Base-by-base conservation (phyloP, 2,888 invertebrate species). In the Lutraria lutraria region DNA sequence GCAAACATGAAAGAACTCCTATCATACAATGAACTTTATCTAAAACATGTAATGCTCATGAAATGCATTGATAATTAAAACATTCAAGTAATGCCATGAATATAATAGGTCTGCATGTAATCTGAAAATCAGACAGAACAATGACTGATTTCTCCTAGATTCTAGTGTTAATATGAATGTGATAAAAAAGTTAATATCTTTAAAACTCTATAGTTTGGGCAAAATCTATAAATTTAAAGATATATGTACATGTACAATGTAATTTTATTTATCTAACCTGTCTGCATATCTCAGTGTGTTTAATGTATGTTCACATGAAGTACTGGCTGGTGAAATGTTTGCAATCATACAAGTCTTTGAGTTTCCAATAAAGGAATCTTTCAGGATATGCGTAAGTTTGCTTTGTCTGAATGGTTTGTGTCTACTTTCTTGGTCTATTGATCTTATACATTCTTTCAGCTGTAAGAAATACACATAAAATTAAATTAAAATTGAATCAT, bases 391-490 rank as follows among this genome's bases (percentile, higher is more conserved):
- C 0, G 96, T 96, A 83, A 96, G 94, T 91, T 96, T 96, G 92
- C 96, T 96, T 94, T 96, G 96, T 76, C 96, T 91, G 92, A 96
- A 96, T 29, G 96, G 96, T 12, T 96, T 96, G 93, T 96, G 96
- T 12, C 95, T 91, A 85, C 95, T 95, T 80, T 95, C 96, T 90
- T 96, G 96, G 92, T 96, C 96, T 76, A 96, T 95, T 8, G 96
- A 95, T 29, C 96, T 92, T 53, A 96, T 96, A 90, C 96, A 96
- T 88, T 96, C 96, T 93, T 96, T 96, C 90, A 96, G 89, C 96
- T 96, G 94, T 63, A 34, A 76, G 8, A 19, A 31, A 76, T 72
- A 25, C 25, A 63, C 12, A n/a, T 63, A 63, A 10, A 25, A 25
- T 56, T 76, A 76, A 16, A 76, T 1, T 13, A 0, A 34, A 76